These are phyloP conservation scores for Drosophila tripunctata DNA, from an alignment of 2,888 invertebrate species.

Conservation along the genomic window DNA sequence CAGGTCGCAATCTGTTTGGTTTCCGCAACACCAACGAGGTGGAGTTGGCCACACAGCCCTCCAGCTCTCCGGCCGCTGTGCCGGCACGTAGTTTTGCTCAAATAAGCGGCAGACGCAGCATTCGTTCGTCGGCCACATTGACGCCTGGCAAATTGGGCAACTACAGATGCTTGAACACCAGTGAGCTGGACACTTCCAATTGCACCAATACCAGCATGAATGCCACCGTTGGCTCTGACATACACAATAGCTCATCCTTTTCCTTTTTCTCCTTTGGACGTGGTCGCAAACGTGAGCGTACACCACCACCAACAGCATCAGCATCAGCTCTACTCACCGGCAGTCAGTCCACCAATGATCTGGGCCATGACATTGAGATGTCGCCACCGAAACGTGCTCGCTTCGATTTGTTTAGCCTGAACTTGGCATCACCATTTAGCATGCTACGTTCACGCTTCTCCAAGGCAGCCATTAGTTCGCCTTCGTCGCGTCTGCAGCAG, in stretches of 20 bases:
- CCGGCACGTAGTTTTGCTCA: constrained; percentile 69
- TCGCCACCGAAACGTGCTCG: constrained; percentile 82
- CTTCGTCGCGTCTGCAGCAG: constrained; percentile 71
- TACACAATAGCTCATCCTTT: constrained; percentile 80
- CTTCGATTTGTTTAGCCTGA: constrained; percentile 79
- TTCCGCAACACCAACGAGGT: constrained; percentile 62
- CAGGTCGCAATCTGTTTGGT: constrained; percentile 74
- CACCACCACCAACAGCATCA: constrained; percentile 74
- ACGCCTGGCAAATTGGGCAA: constrained; percentile 75
- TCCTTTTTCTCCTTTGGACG: constrained; percentile 82
- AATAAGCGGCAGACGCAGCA: constrained; percentile 82
- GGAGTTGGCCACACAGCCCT: constrained; percentile 51
- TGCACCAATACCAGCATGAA: constrained; percentile 82
- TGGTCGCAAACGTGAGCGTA: constrained; percentile 82
- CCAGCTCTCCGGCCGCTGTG: constrained; percentile 59
- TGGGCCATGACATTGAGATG: constrained; percentile 75
- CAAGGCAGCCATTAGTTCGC: constrained; percentile 77
- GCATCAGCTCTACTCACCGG: too few species aligned
- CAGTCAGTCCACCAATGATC: constrained; percentile 69
- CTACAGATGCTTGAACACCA: constrained; percentile 77
- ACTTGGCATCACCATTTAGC: constrained; percentile 80
- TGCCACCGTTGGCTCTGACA: constrained; percentile 83
- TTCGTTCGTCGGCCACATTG: constrained; percentile 70
- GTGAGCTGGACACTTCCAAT: constrained; percentile 79
- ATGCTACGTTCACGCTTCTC: constrained; percentile 81